These are phyloP conservation scores for Leptoclinus maculatus DNA, from an alignment of 2,797 vertebrate genomes.

Conservation along the genomic window DNA sequence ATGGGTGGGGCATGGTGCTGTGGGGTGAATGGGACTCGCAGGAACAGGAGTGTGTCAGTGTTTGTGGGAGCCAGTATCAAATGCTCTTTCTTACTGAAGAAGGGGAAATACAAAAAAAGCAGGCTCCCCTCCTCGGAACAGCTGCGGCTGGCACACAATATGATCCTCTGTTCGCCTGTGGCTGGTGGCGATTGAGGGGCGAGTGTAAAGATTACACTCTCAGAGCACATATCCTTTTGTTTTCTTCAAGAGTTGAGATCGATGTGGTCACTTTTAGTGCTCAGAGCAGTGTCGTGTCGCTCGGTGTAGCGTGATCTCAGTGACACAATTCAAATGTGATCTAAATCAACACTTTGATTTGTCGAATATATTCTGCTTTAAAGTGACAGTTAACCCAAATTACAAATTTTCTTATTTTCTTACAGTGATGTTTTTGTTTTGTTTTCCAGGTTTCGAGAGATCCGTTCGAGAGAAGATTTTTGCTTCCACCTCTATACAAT, in stretches of 20 bases:
- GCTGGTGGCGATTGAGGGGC: conserved; percentile 66
- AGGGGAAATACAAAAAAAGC: conserved; percentile 55
- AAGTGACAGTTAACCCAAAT: neutral
- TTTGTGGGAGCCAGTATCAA: conserved; percentile 52
- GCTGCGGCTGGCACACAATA: conserved; percentile 74
- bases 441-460: neutral
- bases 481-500: neutral
- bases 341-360: neutral
- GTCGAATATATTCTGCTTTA: neutral
- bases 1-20: conserved; percentile 37
- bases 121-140: conserved; percentile 65
- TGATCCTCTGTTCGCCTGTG: conserved; percentile 70
- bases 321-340: conserved; percentile 12
- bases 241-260: conserved; percentile 50
- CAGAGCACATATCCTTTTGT: conserved; percentile 60
- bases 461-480: neutral
- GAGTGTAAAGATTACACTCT: conserved; percentile 48
- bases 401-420: neutral
- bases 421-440: neutral
- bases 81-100: conserved; percentile 57
- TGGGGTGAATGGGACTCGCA: conserved; percentile 40
- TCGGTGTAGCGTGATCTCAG: neutral
- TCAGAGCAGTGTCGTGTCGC: neutral
- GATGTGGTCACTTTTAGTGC: conserved; percentile 35
- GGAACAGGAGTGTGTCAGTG: conserved; percentile 48